Conservation (phyloP, 2,113 vertebrate genomes). For the Pavo muticus region DNA sequence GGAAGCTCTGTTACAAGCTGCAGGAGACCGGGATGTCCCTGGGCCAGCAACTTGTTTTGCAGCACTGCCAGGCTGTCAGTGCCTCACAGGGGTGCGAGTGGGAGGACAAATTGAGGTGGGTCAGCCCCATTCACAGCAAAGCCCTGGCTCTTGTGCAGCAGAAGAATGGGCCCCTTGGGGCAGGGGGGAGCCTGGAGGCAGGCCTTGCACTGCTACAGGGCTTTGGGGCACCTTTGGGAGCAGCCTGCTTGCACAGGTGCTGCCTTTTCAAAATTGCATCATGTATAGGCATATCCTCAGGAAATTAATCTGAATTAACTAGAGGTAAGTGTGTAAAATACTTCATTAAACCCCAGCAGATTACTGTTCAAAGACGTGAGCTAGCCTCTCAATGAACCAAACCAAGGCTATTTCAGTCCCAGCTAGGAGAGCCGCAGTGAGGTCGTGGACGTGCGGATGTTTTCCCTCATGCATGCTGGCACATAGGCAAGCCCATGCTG, state of each 20-base stretch:
- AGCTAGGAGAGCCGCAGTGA: neutral
- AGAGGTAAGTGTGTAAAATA: neutral
- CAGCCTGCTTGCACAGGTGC: fast-evolving
- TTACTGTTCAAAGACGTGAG: neutral
- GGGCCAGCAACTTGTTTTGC: neutral
- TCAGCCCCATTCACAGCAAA: neutral
- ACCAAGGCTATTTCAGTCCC: neutral
- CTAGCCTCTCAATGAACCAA: neutral
- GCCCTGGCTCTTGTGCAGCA: neutral
- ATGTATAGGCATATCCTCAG: neutral
- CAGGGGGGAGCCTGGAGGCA: neutral
- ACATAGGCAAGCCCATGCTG: neutral
- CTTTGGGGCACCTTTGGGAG: neutral
- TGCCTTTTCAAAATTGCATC: neutral
- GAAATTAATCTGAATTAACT: neutral
- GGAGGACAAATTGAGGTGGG: neutral
- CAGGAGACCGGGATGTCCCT: neutral
- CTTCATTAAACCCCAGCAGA: neutral
- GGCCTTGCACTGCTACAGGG: neutral
- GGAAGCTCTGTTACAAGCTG: neutral
- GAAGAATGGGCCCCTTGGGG: neutral
- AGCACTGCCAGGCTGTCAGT: neutral
- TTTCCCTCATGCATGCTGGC: neutral
- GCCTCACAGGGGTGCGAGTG: fast-evolving
- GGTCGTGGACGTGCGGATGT: fast-evolving